Evolutionary conservation across 2,797 vertebrate species (phyloP).

Genomic region (Schizopygopsis malacanthus): DNA sequence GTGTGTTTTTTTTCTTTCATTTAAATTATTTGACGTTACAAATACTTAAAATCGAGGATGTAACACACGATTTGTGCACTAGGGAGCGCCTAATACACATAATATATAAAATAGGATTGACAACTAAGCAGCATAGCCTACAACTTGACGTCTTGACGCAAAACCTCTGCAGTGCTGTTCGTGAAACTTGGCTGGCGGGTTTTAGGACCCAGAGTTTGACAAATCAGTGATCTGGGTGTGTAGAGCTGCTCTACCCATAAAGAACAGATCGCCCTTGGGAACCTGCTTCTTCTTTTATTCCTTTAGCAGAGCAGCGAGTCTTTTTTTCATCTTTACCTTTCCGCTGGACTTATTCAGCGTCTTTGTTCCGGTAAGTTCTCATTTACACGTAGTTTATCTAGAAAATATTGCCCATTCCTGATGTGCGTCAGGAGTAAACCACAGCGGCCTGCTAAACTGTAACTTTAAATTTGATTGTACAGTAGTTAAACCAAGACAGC

Average conservation of each 20-base stretch:
- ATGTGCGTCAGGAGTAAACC: slow-evolving; percentile 14
- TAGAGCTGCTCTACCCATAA: neutral
- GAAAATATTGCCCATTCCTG: neutral
- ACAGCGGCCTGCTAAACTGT: slow-evolving; percentile 2
- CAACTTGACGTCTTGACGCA: neutral
- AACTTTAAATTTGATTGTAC: neutral
- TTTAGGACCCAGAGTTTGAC: slow-evolving; percentile 41
- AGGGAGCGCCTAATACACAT: neutral
- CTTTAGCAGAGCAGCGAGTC: neutral
- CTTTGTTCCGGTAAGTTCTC: slow-evolving; percentile 29
- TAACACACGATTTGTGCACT: neutral
- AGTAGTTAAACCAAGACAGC: neutral
- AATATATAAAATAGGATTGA: neutral
- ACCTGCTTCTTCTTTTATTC: neutral
- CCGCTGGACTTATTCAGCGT: neutral
- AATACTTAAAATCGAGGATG: neutral
- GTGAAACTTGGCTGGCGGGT: neutral
- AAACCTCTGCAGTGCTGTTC: too few relatives aligned
- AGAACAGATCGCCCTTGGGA: neutral
- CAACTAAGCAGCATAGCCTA: neutral
- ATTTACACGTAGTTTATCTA: too few relatives aligned
- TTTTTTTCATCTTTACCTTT: neutral
- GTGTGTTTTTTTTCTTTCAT: neutral
- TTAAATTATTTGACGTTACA: neutral
- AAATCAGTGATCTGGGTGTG: slow-evolving; percentile 18